Base-by-base conservation (phyloP, 2,888 invertebrate genomes). In the Drosophila nigritarsus region DNA sequence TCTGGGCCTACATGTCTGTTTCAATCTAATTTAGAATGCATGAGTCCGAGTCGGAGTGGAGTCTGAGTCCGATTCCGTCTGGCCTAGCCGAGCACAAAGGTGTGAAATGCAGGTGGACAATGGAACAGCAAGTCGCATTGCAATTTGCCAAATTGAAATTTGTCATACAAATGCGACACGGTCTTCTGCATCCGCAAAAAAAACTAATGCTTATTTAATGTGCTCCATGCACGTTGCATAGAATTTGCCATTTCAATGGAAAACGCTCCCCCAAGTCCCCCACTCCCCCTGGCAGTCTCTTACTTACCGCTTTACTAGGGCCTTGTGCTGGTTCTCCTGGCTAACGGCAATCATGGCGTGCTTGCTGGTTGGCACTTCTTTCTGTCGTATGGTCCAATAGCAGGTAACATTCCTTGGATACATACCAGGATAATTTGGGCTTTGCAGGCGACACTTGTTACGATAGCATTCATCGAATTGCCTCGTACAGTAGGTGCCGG, bases 341-440 rank as follows among this genome's bases (percentile, higher is more conserved):
- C 96, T 94, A 69, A 98, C 96, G 24, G 97, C 96, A 84, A 98
- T 96, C 96, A 98, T 97, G 42, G 98, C 97, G 93, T 97, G 97
- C 92, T 97, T 97, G 93, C 97, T 97, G 51, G 96, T 97, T 18
- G 97, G 97, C 75, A 97, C 96, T 90, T 96, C 96, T 92, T 97
- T 96, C 93, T 98, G 97, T 45, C 97, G 95, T 78, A 98, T 94
- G 76, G 97, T 97, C 95, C 97, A 97, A 92, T 97, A 96, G 93
- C 98, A 99, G 71, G 97, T 97, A 30, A 98, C 97, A 93, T 98
- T 98, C 78, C 98, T 94, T 74, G 93, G 93, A 91, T 93, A 93
- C 95, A 97, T 97, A 68, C 97, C 97, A 15, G 98, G 98, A 92
- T 97, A 98, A 93, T 98, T 98, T 60, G 98, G 98, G 80, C 97